These are phyloP conservation scores for Gymnogyps californianus DNA, from an alignment of 2,113 vertebrate genomes.

Conservation along the genomic window DNA sequence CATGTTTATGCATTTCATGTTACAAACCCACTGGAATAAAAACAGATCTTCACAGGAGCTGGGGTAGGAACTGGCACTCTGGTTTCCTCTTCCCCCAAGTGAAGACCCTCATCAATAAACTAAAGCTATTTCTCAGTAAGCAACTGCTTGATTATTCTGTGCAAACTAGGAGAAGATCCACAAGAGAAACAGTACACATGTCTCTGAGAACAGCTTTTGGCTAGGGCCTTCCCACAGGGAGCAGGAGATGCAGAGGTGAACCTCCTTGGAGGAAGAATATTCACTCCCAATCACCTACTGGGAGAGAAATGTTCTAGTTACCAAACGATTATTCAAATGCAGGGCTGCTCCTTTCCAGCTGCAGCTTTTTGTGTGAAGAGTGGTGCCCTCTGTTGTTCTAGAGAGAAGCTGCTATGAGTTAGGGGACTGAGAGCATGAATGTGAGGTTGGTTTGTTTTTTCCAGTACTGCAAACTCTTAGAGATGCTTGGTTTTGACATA, in stretches of 20 bases:
- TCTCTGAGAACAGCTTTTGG: neutral
- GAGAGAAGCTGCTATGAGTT: neutral
- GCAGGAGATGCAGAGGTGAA: neutral
- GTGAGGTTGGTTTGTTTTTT: neutral
- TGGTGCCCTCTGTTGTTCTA: conserved; percentile 21
- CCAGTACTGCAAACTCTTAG: neutral
- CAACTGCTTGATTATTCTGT: neutral
- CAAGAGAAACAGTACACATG: rapidly evolving
- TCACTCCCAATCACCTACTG: neutral
- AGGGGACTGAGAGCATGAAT: neutral
- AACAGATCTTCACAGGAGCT: neutral
- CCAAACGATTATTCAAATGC: neutral
- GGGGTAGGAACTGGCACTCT: neutral
- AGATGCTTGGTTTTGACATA: neutral
- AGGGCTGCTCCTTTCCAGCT: neutral
- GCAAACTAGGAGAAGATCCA: neutral
- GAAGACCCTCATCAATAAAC: neutral
- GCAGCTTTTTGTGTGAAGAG: neutral
- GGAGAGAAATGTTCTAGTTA: neutral
- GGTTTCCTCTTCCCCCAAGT: neutral
- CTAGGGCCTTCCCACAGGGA: neutral
- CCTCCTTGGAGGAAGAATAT: neutral
- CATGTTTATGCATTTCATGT: neutral
- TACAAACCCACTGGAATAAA: neutral
- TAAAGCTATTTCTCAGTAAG: neutral